Conservation (phyloP, 1,140 invertebrate genomes). For the Drosophila lini region DNA sequence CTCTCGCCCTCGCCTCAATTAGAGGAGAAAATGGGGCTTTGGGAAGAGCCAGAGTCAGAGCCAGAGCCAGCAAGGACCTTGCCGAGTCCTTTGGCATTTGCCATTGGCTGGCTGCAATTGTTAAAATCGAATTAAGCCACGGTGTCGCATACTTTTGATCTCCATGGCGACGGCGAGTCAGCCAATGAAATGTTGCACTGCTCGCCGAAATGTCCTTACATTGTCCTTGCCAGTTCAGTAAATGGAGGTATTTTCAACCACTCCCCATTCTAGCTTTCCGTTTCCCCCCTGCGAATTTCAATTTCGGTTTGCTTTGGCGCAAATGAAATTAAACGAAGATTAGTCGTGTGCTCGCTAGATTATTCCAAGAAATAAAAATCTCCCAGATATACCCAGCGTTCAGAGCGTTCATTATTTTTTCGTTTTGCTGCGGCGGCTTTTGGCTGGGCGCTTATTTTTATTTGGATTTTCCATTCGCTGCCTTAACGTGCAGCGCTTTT, state of each 20-base stretch:
- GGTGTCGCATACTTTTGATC: slow-evolving; percentile 83
- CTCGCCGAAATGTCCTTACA: slow-evolving; percentile 73
- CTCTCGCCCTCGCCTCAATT: slow-evolving; percentile 64
- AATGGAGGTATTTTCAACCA: slow-evolving; percentile 40
- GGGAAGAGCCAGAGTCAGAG: neutral
- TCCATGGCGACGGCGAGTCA: slow-evolving; percentile 56
- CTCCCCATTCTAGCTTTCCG: neutral
- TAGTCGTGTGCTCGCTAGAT: slow-evolving; percentile 81
- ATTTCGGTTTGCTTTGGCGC: slow-evolving; percentile 72
- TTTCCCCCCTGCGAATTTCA: slow-evolving; percentile 42
- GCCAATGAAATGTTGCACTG: slow-evolving; percentile 79
- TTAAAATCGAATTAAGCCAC: slow-evolving; percentile 83
- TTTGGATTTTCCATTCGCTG: slow-evolving; percentile 51
- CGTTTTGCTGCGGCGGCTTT: slow-evolving; percentile 61
- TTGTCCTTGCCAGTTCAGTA: slow-evolving; percentile 67
- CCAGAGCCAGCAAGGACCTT: slow-evolving; percentile 15
- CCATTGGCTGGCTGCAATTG: slow-evolving; percentile 80
- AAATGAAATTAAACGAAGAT: slow-evolving; percentile 83
- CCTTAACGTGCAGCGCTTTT: slow-evolving; percentile 38
- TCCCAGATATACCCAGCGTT: no score
- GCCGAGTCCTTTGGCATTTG: slow-evolving; percentile 46
- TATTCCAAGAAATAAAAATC: slow-evolving; percentile 83
- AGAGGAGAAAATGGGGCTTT: slow-evolving; percentile 35
- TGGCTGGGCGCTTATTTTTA: slow-evolving; percentile 63
- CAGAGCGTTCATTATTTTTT: slow-evolving; percentile 81